phyloP scores from a whole-genome alignment of 23 tunicate species.

The Trididemnum clinides region DNA sequence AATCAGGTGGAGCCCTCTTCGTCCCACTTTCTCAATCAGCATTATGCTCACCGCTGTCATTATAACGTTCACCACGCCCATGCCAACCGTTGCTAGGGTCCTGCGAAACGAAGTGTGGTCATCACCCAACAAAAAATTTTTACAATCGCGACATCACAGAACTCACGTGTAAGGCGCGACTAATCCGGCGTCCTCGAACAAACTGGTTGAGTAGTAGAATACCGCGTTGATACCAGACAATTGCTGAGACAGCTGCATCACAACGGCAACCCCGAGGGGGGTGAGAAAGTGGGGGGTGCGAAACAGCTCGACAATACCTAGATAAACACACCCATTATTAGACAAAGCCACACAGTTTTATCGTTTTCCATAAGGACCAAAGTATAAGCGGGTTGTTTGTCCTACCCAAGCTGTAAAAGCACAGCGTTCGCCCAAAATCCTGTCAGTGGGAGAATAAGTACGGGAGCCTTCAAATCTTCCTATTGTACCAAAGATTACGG shows the following conservation, averaged over 20 bases:
- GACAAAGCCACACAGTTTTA: too few species aligned
- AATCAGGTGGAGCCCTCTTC: slow-evolving; percentile 77
- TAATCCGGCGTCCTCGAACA: slow-evolving; percentile 70
- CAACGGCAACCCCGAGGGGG: slow-evolving; percentile 78
- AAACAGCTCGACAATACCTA: too few species aligned
- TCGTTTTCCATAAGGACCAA: too few species aligned
- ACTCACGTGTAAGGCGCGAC: slow-evolving; percentile 72
- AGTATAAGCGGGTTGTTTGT: too few species aligned
- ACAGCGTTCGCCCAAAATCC: too few species aligned
- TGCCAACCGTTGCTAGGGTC: slow-evolving; percentile 76
- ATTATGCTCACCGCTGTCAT: slow-evolving; percentile 70
- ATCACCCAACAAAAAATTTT: too few species aligned
- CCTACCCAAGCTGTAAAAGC: too few species aligned
- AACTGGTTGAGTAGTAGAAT: slow-evolving; percentile 88
- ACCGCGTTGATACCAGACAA: slow-evolving; percentile 98
- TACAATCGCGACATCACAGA: too few species aligned
- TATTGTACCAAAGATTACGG: too few species aligned
- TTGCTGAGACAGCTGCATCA: slow-evolving; percentile 98
- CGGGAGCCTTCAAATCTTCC: too few species aligned
- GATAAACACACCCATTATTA: too few species aligned
- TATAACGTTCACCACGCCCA: slow-evolving; percentile 87
- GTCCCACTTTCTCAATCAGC: slow-evolving; percentile 83
- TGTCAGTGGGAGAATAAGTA: too few species aligned
- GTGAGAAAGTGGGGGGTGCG: neutral
- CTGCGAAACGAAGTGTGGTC: slow-evolving; percentile 18